These are phyloP conservation scores for Andrena bicolor DNA, from an alignment of 2,888 invertebrate genomes.

Conservation along the genomic window DNA sequence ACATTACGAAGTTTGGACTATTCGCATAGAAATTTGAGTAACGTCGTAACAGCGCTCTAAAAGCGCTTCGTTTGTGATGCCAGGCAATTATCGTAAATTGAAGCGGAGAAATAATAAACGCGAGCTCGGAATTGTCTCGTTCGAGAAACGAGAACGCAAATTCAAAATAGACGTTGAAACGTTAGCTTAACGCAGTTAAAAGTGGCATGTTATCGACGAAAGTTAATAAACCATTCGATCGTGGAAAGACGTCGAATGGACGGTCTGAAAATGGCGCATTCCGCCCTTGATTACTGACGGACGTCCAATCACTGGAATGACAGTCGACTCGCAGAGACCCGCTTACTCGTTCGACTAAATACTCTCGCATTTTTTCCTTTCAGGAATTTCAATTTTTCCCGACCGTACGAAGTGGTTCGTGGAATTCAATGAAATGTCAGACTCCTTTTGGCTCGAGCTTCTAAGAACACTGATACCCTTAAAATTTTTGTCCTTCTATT, in stretches of 20 bases:
- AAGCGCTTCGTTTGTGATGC: background rate
- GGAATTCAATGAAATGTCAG: slow-evolving; percentile 54
- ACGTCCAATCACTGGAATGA: slow-evolving; percentile 73
- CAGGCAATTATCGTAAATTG: slow-evolving; percentile 15
- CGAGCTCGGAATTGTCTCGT: background rate
- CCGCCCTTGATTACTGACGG: slow-evolving; percentile 71
- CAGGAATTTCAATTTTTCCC: slow-evolving; percentile 77
- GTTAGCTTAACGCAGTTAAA: slow-evolving; percentile 17
- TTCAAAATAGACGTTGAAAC: slow-evolving; percentile 5
- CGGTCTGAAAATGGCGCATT: slow-evolving; percentile 69
- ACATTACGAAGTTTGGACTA: slow-evolving; percentile 11
- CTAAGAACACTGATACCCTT: slow-evolving; percentile 44
- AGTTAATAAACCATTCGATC: slow-evolving; percentile 70
- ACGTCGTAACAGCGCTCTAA: background rate
- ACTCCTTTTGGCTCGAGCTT: slow-evolving; percentile 12
- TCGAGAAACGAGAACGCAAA: slow-evolving; percentile 12
- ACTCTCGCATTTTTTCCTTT: slow-evolving; percentile 68
- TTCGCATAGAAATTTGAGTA: slow-evolving; percentile 16
- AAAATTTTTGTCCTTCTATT: slow-evolving; percentile 75
- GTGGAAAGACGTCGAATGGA: slow-evolving; percentile 52
- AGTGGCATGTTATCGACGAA: slow-evolving; percentile 61
- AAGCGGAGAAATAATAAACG: background rate
- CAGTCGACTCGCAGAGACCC: slow-evolving; percentile 63
- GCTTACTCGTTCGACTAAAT: slow-evolving; percentile 54
- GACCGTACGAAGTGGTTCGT: slow-evolving; percentile 54